phyloP scores from a whole-genome alignment of 1,140 invertebrate genomes.

The Whitmania pigra region DNA sequence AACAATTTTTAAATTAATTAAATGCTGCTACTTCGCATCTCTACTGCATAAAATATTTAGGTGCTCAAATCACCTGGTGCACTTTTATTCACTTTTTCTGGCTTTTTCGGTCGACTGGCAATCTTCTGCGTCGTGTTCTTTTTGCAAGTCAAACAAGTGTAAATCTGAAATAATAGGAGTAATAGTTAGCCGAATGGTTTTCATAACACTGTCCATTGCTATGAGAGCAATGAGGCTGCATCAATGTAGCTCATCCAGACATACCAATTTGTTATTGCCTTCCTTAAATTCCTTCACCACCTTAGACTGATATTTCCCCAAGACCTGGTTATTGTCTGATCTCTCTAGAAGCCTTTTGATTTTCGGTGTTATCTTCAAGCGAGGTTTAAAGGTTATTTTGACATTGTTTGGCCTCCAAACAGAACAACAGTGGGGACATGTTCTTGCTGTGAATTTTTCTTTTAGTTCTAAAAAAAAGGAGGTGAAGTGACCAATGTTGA shows the following conservation, averaged over 20 bases:
- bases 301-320: not conserved
- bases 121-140: not conserved
- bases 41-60: not conserved
- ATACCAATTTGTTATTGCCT: constrained; percentile 7
- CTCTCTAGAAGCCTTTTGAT: not conserved
- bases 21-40: not conserved
- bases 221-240: not conserved
- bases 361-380: not conserved
- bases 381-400: constrained; percentile 11
- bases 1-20: not conserved
- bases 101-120: not conserved
- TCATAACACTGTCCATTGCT: no score
- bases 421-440: not conserved
- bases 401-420: constrained; percentile 6
- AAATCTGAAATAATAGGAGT: not conserved
- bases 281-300: not conserved
- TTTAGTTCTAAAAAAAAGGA: not conserved
- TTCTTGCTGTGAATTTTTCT: not conserved
- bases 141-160: not conserved
- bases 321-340: not conserved
- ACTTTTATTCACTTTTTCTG: not conserved
- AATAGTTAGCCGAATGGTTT: not conserved
- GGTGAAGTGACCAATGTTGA: no score
- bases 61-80: not conserved
- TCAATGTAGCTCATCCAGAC: not conserved